Base-by-base conservation (phyloP, 1,140 invertebrate genomes). In the Pteromalus puparum region DNA sequence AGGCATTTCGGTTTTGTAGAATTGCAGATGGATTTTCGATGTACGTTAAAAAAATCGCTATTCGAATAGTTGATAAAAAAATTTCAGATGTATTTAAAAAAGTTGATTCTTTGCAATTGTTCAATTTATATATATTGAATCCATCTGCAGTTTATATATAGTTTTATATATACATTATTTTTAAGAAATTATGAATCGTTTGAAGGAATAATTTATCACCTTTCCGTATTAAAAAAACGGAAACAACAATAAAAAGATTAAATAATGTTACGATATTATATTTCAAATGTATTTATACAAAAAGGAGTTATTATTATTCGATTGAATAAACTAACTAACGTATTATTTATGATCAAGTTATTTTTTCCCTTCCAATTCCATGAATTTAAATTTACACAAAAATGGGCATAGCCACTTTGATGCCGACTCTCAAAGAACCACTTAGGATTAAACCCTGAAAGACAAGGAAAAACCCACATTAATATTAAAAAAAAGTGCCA, bases 261-360 rank as follows among this genome's bases (percentile, higher is more conserved):
- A 26, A 81, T 68, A 38, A 67, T 65, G 26, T 79, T 68, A 15
- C 6, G 21, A 77, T 68, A 77, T 85, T 81, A 68, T 70, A 81
- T 82, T 82, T 77, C 5, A 48, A 81, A 81, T 70, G 65, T 70
- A 48, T 85, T 81, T 76, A 76, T 76, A 81, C 46, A 42, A 24
- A 42, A 72, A 48, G 3, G 21, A 79, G 42, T 72, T 80, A 65
- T 68, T 80, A 65, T 68, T 80, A 81, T 84, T 84, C 30, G 5
- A 68, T 65, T 74, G 70, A 84, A 84, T 84, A 84, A 84, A 84
- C 73, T 61, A 84, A 84, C 68, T 79, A 70, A 77, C 61, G 48
- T 77, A 75, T 65, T 82, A 42, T 42, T 13, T 7, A 61, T 2
- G 4, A 61, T 7, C 3, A 6, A 21, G 15, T 61, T 61, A 61